Conservation (phyloP, 1,140 invertebrate species). For the Lepidurus apus region DNA sequence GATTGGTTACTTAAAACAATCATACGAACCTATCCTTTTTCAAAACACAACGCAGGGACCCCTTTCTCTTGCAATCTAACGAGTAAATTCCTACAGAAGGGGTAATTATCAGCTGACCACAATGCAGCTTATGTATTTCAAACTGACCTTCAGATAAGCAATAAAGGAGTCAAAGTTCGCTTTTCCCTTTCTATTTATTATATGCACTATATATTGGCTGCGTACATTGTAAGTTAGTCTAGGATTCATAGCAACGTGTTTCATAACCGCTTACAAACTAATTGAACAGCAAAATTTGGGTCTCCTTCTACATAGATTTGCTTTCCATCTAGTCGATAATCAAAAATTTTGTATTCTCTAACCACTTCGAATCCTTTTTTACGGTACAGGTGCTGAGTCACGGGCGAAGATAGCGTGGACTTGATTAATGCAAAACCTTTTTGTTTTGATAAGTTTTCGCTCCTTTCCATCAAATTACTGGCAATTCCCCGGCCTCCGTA, state of each 20-base stretch:
- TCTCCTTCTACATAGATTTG: background rate
- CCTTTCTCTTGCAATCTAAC: too few species aligned
- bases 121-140: too few species aligned
- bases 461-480: background rate
- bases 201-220: too few species aligned
- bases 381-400: background rate
- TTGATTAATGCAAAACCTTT: background rate
- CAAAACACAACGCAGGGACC: too few species aligned
- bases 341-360: background rate
- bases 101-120: too few species aligned
- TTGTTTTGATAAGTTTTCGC: constrained; percentile 1
- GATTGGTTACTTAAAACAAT: too few species aligned
- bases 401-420: constrained; percentile 2
- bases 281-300: background rate
- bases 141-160: too few species aligned
- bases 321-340: background rate
- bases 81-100: too few species aligned
- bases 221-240: background rate
- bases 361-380: background rate
- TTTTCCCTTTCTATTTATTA: too few species aligned
- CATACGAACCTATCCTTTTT: too few species aligned
- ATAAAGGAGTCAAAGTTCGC: too few species aligned
- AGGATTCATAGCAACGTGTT: background rate
- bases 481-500: background rate
- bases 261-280: background rate